Evolutionary conservation across 2,888 invertebrate genomes (phyloP).

Genomic region (Lasioglossum figueresi): DNA sequence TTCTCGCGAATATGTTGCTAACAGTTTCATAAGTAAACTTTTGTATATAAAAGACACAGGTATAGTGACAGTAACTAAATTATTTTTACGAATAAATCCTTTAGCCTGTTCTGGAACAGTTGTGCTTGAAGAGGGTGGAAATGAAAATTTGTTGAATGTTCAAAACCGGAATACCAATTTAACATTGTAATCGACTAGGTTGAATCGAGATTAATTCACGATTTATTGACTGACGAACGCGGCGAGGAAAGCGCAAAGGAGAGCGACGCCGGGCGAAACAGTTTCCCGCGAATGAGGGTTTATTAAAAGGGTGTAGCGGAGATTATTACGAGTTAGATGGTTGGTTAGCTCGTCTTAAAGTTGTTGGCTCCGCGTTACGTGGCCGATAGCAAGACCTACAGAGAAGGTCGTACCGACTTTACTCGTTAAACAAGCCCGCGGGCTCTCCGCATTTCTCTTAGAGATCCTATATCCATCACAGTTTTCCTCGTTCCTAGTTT

Average conservation of each 20-base stretch:
- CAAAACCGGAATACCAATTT: too few species aligned
- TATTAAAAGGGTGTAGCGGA: slow-evolving; percentile 71
- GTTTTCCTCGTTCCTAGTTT: slow-evolving; percentile 46
- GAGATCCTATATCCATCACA: slow-evolving; percentile 53
- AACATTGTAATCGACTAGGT: background rate
- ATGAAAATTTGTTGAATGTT: too few species aligned
- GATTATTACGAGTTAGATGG: slow-evolving; percentile 77
- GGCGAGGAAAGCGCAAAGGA: background rate
- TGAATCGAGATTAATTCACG: background rate
- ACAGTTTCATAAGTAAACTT: too few species aligned
- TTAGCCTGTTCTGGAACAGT: too few species aligned
- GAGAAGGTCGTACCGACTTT: slow-evolving; percentile 72
- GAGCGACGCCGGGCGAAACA: background rate
- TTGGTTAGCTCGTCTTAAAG: slow-evolving; percentile 76
- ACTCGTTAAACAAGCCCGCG: slow-evolving; percentile 78
- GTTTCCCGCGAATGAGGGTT: slow-evolving; percentile 39
- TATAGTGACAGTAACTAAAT: too few species aligned
- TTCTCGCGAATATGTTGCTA: too few species aligned
- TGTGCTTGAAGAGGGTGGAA: too few species aligned
- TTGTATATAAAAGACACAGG: too few species aligned
- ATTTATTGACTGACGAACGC: background rate
- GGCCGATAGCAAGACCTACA: slow-evolving; percentile 57
- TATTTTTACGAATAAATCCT: too few species aligned
- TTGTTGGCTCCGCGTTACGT: slow-evolving; percentile 70
- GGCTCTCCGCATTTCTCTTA: slow-evolving; percentile 68